Percentiles rank a stretch among this genome's conserved stretches.
These are phyloP conservation scores for Semnornis frantzii DNA, from an alignment of 2,113 vertebrate genomes.

Conservation along the genomic window DNA sequence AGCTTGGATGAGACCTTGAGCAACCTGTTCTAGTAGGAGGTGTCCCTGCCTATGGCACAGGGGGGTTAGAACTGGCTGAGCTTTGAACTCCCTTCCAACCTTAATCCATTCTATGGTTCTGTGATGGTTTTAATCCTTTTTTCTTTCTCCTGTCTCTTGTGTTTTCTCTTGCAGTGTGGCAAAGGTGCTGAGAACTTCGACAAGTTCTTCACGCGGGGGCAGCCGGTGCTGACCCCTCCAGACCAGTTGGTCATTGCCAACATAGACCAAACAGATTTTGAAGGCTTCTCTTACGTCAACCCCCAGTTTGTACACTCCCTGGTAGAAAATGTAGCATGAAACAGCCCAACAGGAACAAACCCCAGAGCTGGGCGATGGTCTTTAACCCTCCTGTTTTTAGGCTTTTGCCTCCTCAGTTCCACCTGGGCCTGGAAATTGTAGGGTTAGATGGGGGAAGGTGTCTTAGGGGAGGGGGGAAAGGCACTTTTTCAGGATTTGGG, in stretches of 20 bases:
- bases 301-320: slow-evolving; percentile 89
- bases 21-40: too few species aligned
- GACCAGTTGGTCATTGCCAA: slow-evolving; percentile 98
- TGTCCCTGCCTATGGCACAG: too few species aligned
- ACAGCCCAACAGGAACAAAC: not conserved
- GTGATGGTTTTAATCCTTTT: not conserved
- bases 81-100: too few species aligned
- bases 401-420: slow-evolving; percentile 62
- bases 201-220: slow-evolving; percentile 97
- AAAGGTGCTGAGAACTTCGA: slow-evolving; percentile 98
- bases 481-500: slow-evolving; percentile 46
- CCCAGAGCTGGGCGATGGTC: not conserved
- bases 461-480: not conserved
- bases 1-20: too few species aligned
- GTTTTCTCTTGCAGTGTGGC: slow-evolving; percentile 83
- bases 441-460: slow-evolving; percentile 42
- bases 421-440: slow-evolving; percentile 69
- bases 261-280: slow-evolving; percentile 97
- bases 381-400: slow-evolving; percentile 71
- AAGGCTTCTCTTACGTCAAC: slow-evolving; percentile 96
- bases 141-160: not conserved
- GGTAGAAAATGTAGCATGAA: slow-evolving; percentile 88
- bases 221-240: slow-evolving; percentile 93
- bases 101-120: too few species aligned
- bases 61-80: too few species aligned